Evolutionary conservation across 2,797 vertebrate species (phyloP).

Genomic region (Xenops minutus): DNA sequence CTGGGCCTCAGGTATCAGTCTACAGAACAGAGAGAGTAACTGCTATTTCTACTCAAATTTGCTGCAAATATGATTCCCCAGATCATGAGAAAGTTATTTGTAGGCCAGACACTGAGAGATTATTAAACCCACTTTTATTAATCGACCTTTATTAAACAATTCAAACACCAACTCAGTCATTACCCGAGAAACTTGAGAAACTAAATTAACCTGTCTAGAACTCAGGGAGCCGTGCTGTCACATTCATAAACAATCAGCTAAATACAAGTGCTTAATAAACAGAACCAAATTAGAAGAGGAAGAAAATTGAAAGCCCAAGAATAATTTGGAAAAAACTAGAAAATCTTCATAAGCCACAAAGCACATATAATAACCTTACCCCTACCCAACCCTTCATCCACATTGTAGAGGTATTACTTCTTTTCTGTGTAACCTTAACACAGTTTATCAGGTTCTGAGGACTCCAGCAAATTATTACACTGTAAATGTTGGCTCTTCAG

Average conservation of each 20-base stretch:
- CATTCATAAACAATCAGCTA: background rate
- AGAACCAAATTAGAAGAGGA: background rate
- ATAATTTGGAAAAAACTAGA: background rate
- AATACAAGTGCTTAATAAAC: background rate
- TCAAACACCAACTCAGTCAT: background rate
- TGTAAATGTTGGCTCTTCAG: fast-evolving
- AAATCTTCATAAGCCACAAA: background rate
- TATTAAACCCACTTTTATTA: background rate
- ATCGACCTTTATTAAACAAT: background rate
- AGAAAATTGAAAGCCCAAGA: background rate
- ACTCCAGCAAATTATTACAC: background rate
- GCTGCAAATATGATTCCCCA: background rate
- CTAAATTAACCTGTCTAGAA: background rate
- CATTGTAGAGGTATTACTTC: background rate
- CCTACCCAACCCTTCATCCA: no score
- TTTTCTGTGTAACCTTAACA: background rate
- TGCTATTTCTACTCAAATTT: background rate
- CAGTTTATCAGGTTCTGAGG: background rate
- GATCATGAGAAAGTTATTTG: background rate
- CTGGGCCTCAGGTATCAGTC: background rate
- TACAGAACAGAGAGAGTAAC: background rate
- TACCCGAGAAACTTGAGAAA: background rate
- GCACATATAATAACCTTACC: background rate
- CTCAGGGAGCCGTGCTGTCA: background rate
- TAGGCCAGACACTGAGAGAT: background rate